These are phyloP conservation scores for Lycaon pictus DNA, from an alignment of 2,113 vertebrate genomes.

Conservation along the genomic window DNA sequence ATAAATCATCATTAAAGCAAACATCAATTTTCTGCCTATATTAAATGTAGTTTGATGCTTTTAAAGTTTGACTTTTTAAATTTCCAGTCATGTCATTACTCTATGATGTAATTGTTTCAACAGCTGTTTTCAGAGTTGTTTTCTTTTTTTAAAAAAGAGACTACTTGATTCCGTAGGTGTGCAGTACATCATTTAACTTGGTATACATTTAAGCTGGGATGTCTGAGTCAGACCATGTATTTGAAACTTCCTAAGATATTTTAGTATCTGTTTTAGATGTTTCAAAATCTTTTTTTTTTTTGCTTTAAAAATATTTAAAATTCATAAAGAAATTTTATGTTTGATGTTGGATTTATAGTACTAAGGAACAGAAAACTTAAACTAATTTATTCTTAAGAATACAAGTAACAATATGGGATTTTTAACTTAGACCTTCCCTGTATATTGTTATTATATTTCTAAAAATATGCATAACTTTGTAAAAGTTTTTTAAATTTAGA, in stretches of 20 bases:
- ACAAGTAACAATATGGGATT: neutral
- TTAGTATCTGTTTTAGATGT: conserved; percentile 14
- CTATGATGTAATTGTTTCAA: conserved; percentile 88
- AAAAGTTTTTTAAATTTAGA: conserved; percentile 50
- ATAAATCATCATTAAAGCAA: conserved; percentile 73
- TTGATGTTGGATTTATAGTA: conserved; percentile 41
- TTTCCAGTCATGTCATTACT: conserved; percentile 83
- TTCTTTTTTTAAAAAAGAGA: conserved; percentile 60
- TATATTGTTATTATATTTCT: neutral
- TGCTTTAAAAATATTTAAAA: conserved; percentile 66
- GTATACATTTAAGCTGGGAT: conserved; percentile 79
- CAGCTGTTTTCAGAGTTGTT: conserved; percentile 87
- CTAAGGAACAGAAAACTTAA: conserved; percentile 48
- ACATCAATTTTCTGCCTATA: conserved; percentile 64
- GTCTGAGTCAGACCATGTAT: conserved; percentile 72
- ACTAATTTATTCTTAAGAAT: conserved; percentile 44
- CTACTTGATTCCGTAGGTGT: conserved; percentile 69
- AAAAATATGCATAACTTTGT: conserved; percentile 5
- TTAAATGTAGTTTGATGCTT: conserved; percentile 74
- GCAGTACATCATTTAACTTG: conserved; percentile 61
- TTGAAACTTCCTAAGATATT: conserved; percentile 46
- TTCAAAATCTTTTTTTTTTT: conserved; percentile 60
- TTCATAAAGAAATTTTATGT: conserved; percentile 44
- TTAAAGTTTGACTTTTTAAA: conserved; percentile 83
- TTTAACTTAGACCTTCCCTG: neutral